phyloP scores from a whole-genome alignment of 2,888 invertebrate species.

The Erpobdella octoculata region DNA sequence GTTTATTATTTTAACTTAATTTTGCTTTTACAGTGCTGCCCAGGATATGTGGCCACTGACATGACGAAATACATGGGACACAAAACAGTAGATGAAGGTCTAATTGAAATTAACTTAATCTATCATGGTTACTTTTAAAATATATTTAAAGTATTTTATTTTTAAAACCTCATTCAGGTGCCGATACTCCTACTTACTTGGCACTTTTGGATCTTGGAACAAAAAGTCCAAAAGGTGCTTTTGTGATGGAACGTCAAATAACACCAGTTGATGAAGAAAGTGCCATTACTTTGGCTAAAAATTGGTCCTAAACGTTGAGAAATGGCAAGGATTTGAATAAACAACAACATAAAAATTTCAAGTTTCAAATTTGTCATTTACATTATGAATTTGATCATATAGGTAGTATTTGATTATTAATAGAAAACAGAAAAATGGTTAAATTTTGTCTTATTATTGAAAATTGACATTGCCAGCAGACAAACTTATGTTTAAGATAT shows the following conservation, averaged over 20 bases:
- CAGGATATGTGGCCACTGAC: conserved; percentile 71
- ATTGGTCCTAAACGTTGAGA: no score
- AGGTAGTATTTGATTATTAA: no score
- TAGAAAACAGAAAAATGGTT: no score
- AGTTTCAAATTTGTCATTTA: no score
- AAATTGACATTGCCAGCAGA: no score
- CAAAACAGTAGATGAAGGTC: conserved; percentile 52
- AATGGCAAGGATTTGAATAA: no score
- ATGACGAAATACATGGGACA: conserved; percentile 64
- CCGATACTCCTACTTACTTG: conserved; percentile 41
- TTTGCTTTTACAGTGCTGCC: conserved; percentile 52
- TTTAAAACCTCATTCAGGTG: conserved; percentile 37
- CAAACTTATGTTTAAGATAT: no score
- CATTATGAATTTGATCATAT: no score
- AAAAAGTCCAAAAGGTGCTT: conserved; percentile 37
- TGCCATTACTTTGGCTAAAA: no score
- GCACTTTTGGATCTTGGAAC: conserved; percentile 38
- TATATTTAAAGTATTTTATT: not conserved
- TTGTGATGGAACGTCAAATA: conserved; percentile 32
- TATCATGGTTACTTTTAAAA: not conserved
- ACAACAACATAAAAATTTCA: no score
- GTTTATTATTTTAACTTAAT: not conserved
- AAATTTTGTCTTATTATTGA: no score
- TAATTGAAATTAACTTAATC: not conserved
- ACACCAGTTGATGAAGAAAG: conserved; percentile 3